phyloP scores from a whole-genome alignment of 2,113 vertebrate species.

The Motacilla tschutschensis region DNA sequence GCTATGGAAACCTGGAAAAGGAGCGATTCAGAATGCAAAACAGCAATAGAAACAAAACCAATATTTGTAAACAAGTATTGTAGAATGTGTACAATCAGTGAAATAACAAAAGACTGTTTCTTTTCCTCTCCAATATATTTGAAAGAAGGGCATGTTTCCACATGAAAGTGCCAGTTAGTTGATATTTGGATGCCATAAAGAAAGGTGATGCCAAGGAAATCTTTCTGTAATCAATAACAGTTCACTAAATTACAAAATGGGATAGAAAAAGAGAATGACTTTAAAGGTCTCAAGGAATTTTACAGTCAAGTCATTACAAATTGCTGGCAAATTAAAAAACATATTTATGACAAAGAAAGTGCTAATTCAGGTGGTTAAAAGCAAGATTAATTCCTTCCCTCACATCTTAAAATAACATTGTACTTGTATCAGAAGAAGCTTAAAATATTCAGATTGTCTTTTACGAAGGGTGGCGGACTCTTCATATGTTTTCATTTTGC shows the following conservation, averaged over 20 bases:
- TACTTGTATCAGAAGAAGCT: background rate
- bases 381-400: background rate
- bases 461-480: background rate
- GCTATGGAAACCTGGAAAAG: conserved; percentile 78
- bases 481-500: background rate
- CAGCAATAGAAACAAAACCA: conserved; percentile 67
- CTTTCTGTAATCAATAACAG: background rate
- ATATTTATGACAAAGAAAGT: background rate
- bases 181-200: conserved; percentile 18
- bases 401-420: background rate
- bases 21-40: conserved; percentile 72
- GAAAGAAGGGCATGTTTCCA: background rate
- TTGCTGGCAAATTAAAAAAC: background rate
- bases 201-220: conserved; percentile 23
- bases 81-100: conserved; percentile 69
- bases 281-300: conserved; percentile 21
- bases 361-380: conserved; percentile 18
- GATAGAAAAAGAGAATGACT: background rate
- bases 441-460: background rate
- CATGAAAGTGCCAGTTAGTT: background rate
- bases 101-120: conserved; percentile 58
- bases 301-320: background rate
- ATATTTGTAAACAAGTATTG: conserved; percentile 79
- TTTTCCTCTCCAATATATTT: background rate
- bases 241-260: background rate